Percentiles rank a stretch among this genome's conserved stretches.
phyloP scores from a whole-genome alignment of 2,797 vertebrate genomes.

The Sebastolobus alascanus region DNA sequence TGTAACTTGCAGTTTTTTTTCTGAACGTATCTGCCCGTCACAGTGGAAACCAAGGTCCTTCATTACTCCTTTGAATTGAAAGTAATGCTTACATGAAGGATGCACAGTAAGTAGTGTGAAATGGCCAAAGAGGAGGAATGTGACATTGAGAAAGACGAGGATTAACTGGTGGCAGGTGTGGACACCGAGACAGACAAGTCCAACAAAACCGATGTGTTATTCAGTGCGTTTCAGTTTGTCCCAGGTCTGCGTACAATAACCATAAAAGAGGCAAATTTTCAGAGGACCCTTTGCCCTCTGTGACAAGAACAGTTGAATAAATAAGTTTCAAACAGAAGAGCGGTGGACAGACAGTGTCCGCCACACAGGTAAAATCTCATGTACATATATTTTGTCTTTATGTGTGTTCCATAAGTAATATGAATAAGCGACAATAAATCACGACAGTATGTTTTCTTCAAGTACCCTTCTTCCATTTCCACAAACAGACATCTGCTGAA shows the following conservation, averaged over 20 bases:
- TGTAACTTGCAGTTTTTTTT: neutral
- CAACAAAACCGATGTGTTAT: neutral
- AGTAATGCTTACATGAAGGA: neutral
- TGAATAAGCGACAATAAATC: constrained; percentile 57
- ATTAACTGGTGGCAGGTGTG: neutral
- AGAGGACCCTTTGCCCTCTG: constrained; percentile 70
- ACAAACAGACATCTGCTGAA: constrained; percentile 77
- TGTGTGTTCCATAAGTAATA: constrained; percentile 51
- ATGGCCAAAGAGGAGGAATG: neutral
- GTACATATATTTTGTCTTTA: constrained; percentile 61
- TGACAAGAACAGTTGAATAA: constrained; percentile 49
- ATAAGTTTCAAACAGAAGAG: constrained; percentile 43
- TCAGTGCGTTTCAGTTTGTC: constrained; percentile 16
- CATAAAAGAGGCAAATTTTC: constrained; percentile 70
- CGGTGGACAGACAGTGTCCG: constrained; percentile 37
- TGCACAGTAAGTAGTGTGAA: neutral
- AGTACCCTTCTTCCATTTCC: constrained; percentile 48
- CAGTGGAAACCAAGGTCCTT: neutral
- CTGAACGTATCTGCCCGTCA: constrained; percentile 2
- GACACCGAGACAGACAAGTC: constrained; percentile 3
- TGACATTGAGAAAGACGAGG: neutral
- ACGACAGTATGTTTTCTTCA: constrained; percentile 54
- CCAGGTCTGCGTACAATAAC: constrained; percentile 58
- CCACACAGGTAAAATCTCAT: constrained; percentile 37
- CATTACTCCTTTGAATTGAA: neutral